Conservation (phyloP, 2,888 invertebrate genomes). For the Biston stratarius region DNA sequence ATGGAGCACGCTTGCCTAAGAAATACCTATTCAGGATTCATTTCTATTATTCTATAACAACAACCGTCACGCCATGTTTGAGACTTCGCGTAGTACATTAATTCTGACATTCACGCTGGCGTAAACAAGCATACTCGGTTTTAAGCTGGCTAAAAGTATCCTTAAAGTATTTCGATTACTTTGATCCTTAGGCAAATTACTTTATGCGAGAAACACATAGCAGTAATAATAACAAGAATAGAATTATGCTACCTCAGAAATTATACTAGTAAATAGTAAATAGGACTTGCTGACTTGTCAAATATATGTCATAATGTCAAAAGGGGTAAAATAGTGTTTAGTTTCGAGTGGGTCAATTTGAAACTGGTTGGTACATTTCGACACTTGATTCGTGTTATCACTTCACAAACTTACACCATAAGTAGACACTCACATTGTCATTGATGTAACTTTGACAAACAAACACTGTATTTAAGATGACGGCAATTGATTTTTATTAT, state of each 20-base stretch:
- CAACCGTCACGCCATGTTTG: too few species aligned
- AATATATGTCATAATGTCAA: not conserved
- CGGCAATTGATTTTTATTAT: constrained; percentile 48
- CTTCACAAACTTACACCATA: constrained; percentile 59
- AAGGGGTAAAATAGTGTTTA: not conserved
- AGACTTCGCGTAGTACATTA: too few species aligned
- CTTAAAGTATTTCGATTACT: too few species aligned
- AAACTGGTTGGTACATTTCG: constrained; percentile 55
- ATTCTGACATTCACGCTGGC: too few species aligned
- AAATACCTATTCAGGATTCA: too few species aligned
- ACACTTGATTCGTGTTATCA: constrained; percentile 75
- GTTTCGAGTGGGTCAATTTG: constrained; percentile 49
- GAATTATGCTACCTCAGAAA: not conserved
- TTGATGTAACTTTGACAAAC: constrained; percentile 73
- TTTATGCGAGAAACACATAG: too few species aligned
- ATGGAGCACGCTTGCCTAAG: too few species aligned
- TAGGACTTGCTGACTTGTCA: not conserved
- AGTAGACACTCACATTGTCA: constrained; percentile 56
- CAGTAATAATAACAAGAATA: too few species aligned
- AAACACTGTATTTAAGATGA: constrained; percentile 74
- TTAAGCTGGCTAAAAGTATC: too few species aligned
- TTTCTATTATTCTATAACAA: too few species aligned
- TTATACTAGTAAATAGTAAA: not conserved
- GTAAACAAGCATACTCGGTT: too few species aligned
- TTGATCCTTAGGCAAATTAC: too few species aligned